Evolutionary conservation across 1,140 invertebrate species (phyloP).

Genomic region (Zaprionus davidi): DNA sequence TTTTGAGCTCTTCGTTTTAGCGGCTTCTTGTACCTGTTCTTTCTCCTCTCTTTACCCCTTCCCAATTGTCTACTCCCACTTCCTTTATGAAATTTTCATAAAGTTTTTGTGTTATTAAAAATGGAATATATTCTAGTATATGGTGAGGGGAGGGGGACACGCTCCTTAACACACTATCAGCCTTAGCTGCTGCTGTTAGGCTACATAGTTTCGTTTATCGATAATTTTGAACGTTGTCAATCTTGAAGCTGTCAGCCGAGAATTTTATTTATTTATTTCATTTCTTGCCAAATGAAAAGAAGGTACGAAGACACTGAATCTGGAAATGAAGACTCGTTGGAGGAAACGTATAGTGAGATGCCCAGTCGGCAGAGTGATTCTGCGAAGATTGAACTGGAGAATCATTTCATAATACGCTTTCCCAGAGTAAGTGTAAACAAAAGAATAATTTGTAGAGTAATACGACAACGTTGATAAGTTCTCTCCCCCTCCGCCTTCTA

Average conservation of each 20-base stretch:
- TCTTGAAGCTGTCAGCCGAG: background rate
- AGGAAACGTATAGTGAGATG: slow-evolving; percentile 15
- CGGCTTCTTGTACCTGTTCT: background rate
- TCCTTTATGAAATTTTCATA: slow-evolving; percentile 72
- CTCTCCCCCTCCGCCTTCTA: slow-evolving; percentile 63
- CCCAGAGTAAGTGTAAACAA: slow-evolving; percentile 86
- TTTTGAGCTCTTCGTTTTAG: slow-evolving; percentile 52
- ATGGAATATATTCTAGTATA: slow-evolving; percentile 59
- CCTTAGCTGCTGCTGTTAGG: background rate
- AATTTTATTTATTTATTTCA: background rate
- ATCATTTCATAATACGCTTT: slow-evolving; percentile 93
- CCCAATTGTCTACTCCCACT: background rate
- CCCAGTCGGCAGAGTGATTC: slow-evolving; percentile 83
- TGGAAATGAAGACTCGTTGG: slow-evolving; percentile 25
- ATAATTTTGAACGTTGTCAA: background rate
- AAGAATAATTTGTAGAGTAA: too few species aligned
- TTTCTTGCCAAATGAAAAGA: background rate
- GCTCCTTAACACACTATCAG: background rate
- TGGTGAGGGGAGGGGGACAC: background rate
- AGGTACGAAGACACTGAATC: background rate
- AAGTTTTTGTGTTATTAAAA: slow-evolving; percentile 80
- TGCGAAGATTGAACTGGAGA: slow-evolving; percentile 88
- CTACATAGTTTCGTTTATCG: background rate
- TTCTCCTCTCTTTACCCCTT: background rate
- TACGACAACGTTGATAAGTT: too few species aligned